Evolutionary conservation across 2,113 vertebrate genomes (phyloP), one percentile per base, ranked within the genome.

Genomic region (Myxocyprinus asiaticus): DNA sequence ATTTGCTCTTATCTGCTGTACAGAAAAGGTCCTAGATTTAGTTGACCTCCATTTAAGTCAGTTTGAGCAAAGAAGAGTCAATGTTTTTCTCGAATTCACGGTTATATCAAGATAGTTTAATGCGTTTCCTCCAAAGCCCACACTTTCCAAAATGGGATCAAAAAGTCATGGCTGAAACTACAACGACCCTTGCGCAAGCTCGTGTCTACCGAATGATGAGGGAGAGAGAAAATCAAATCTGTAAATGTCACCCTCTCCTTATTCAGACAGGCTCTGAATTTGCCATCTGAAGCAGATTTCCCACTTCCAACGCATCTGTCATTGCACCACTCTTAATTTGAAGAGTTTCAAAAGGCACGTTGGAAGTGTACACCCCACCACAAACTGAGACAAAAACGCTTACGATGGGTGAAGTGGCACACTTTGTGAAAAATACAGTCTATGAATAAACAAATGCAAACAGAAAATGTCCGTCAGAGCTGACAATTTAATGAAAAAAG

Each of bases 391-490:
- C 64, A 75, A 82, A 72, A 68, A 33, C 22, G 12, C 47, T 64
- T 73, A 53, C 66, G 76, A 61, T 64, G 50, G 70, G 76, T 50
- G 64, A 79, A 75, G 59, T 11, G n/a, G 42, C 59, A 22, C 22
- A 33, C 22, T 33, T 44, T 33, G 22, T 33, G 47, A 7, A 8
- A 33, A 9, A 14, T 45, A 11, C 44, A 78, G 72, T 59, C 51
- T 64, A 15, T 47, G 17, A 82, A 82, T 79, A 71, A 71, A 79
- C 68, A 71, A 58, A 62, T n/a, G 65, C 58, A 43, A 53, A 76
- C 81, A 64, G 55, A 82, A 82, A 79, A 75, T 51, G 58, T 64
- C 81, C 64, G 22, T 82, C 76, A 75, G 76, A 66, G 12, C 64
- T 74, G 65, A 70, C 58, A 66, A 75, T 65, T 56, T 68, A 65